Conservation (phyloP, 1,140 invertebrate genomes). For the Drosophila tsacasi region DNA sequence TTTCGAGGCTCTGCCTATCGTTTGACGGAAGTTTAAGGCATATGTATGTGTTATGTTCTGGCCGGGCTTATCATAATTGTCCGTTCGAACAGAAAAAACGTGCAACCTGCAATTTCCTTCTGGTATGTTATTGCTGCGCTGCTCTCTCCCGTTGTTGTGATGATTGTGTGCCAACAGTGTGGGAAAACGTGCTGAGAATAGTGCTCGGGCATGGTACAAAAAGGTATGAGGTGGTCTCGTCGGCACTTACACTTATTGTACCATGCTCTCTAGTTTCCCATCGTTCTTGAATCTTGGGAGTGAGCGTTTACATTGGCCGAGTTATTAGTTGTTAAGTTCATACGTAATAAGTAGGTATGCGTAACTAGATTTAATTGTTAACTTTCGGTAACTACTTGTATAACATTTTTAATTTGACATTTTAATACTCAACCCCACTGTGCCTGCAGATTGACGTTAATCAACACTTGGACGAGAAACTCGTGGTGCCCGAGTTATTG, state of each 20-base stretch:
- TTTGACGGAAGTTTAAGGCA: constrained; percentile 20
- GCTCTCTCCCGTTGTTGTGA: constrained; percentile 19
- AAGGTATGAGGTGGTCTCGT: not conserved
- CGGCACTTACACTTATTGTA: too few species aligned
- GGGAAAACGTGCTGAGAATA: constrained; percentile 3
- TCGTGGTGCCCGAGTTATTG: constrained; percentile 39
- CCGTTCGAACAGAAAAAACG: constrained; percentile 56
- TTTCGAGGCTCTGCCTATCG: constrained; percentile 16
- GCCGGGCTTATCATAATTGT: constrained; percentile 65
- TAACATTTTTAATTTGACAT: not conserved
- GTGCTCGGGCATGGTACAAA: not conserved
- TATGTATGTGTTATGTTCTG: constrained; percentile 38
- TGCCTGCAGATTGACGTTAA: constrained; percentile 4
- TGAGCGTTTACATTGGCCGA: not conserved
- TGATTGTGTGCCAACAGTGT: constrained; percentile 25
- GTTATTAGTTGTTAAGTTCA: not conserved
- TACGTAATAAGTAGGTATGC: not conserved
- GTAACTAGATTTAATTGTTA: not conserved
- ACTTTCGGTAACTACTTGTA: not conserved
- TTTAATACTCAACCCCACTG: constrained; percentile 7
- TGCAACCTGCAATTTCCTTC: constrained; percentile 62
- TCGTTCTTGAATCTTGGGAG: not conserved
- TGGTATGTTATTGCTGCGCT: constrained; percentile 40
- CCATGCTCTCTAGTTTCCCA: not conserved
- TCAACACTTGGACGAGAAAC: constrained; percentile 41